Percentiles rank a stretch among this genome's conserved stretches.
phyloP scores from a whole-genome alignment of 2,797 vertebrate genomes.

The Alfaro cultratus region DNA sequence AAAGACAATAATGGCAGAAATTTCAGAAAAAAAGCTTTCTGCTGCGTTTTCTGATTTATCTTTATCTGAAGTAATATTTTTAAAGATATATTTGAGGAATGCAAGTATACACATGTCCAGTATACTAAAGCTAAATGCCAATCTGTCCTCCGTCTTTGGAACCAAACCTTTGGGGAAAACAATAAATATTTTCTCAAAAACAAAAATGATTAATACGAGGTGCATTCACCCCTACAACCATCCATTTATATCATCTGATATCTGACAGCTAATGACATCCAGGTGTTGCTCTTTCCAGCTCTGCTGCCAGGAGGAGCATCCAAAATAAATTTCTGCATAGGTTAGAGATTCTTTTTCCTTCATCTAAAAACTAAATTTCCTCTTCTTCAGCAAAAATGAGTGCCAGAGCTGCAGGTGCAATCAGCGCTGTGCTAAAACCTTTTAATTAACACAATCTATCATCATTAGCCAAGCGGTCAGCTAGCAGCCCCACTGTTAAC shows the following conservation, averaged over 20 bases:
- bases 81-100: not conserved
- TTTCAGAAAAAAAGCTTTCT: not conserved
- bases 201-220: conserved; percentile 23
- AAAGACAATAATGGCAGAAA: not conserved
- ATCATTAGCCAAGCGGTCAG: conserved; percentile 84
- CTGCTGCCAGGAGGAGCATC: conserved; percentile 35
- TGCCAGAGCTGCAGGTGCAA: conserved; percentile 76
- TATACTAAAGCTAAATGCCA: not conserved
- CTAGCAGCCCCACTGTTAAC: conserved; percentile 76
- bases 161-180: not conserved
- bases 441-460: conserved; percentile 86
- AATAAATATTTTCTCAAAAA: not conserved
- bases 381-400: conserved; percentile 51
- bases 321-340: conserved; percentile 37
- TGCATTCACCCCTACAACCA: conserved; percentile 13
- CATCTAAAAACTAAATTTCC: conserved; percentile 28
- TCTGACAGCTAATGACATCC: conserved; percentile 34
- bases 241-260: not conserved
- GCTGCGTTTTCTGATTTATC: not conserved
- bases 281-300: conserved; percentile 52
- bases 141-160: not conserved
- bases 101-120: not conserved
- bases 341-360: conserved; percentile 17
- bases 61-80: not conserved
- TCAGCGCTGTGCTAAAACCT: conserved; percentile 79